Conservation (phyloP, 2,888 invertebrate species). For the Drosophila nr. fundita region DNA sequence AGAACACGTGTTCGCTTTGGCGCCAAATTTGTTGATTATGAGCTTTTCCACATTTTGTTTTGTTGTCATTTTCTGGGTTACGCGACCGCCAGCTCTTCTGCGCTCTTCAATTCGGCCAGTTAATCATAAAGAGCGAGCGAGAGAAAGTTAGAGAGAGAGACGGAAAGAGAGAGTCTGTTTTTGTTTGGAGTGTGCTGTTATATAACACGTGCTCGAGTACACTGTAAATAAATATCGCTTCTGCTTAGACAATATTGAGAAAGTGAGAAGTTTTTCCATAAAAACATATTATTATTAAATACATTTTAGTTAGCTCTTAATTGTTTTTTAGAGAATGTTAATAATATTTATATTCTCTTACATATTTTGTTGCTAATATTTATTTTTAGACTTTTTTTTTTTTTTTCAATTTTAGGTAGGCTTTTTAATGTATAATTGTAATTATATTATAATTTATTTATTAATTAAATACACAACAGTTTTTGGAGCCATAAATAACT, state of each 20-base stretch:
- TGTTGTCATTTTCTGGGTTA: conserved; percentile 73
- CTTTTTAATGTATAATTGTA: too few species aligned
- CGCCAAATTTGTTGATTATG: conserved; percentile 70
- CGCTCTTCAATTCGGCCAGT: conserved; percentile 17
- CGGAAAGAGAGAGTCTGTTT: background rate
- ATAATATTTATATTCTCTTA: background rate
- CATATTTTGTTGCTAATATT: background rate
- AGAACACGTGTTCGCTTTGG: conserved; percentile 66
- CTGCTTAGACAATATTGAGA: background rate
- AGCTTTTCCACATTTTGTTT: conserved; percentile 54
- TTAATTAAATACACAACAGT: too few species aligned
- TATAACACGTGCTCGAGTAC: conserved; percentile 66
- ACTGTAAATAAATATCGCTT: conserved; percentile 20
- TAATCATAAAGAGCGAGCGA: conserved; percentile 3
- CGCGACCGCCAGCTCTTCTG: conserved; percentile 40
- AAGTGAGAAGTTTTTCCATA: background rate
- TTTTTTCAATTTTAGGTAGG: too few species aligned
- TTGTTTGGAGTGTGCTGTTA: conserved; percentile 46
- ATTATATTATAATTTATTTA: too few species aligned
- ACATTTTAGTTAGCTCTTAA: background rate
- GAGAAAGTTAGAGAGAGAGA: background rate
- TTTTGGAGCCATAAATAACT: background rate
- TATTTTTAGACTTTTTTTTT: background rate
- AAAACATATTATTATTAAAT: background rate
- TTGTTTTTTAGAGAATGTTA: background rate